Evolutionary conservation across 2,113 vertebrate genomes (phyloP).

Genomic region (Gallinago paraguaiae): DNA sequence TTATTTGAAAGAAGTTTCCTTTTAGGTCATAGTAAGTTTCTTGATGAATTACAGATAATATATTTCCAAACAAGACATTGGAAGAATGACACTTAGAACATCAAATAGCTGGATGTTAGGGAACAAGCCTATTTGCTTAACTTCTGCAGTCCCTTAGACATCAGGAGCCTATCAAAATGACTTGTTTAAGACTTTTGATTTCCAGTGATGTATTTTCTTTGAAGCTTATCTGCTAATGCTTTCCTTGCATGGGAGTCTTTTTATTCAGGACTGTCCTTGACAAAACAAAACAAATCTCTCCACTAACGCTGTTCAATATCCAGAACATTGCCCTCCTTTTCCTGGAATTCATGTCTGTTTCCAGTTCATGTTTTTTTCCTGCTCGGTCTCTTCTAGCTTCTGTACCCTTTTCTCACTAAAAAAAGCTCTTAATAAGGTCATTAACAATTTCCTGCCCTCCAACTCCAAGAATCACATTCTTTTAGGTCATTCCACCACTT

Average conservation of each 20-base stretch:
- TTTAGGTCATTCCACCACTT: conserved; percentile 35
- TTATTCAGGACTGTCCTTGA: neutral
- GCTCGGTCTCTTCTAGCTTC: neutral
- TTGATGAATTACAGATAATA: neutral
- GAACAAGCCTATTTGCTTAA: conserved; percentile 1
- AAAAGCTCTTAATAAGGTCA: conserved; percentile 34
- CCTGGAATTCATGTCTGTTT: conserved; percentile 4
- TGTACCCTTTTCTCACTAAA: conserved; percentile 9
- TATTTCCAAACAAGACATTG: neutral
- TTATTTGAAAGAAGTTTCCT: neutral
- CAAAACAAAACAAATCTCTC: neutral
- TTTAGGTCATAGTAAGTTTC: neutral
- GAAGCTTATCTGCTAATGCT: neutral
- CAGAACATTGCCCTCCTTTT: conserved; percentile 17
- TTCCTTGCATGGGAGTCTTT: neutral
- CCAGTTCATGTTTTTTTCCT: neutral
- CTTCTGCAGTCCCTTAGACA: neutral
- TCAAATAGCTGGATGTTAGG: neutral
- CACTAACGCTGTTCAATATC: neutral
- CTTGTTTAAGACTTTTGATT: neutral
- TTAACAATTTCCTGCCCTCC: neutral
- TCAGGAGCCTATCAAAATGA: neutral
- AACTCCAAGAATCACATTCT: conserved; percentile 38
- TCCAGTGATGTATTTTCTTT: neutral
- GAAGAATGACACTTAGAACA: neutral